Percentiles rank a stretch among this genome's conserved stretches.
phyloP scores from a whole-genome alignment of 2,888 invertebrate species.

The Macaria liturata region DNA sequence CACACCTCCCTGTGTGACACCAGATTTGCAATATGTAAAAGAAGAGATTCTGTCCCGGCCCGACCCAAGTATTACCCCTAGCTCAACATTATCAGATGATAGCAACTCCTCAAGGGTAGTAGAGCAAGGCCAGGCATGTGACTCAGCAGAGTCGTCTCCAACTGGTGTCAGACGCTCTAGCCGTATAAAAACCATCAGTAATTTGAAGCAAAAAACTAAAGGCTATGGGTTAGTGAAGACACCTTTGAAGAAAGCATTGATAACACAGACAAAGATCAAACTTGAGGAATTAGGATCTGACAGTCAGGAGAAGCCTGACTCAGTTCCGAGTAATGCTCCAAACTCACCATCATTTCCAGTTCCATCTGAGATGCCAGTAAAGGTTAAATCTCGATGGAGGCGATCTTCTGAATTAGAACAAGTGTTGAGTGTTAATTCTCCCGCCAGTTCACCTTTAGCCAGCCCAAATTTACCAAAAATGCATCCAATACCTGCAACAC shows the following conservation, averaged over 20 bases:
- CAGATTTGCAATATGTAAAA: conserved; percentile 56
- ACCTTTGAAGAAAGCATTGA: conserved; percentile 73
- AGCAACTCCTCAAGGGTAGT: conserved; percentile 70
- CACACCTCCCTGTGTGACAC: conserved; percentile 54
- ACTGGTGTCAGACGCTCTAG: conserved; percentile 87
- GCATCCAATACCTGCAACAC: conserved; percentile 50
- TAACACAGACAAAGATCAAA: conserved; percentile 78
- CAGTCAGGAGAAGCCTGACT: conserved; percentile 70
- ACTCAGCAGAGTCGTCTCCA: conserved; percentile 77
- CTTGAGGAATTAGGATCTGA: conserved; percentile 84
- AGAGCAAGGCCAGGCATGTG: conserved; percentile 65
- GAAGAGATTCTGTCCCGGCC: conserved; percentile 60
- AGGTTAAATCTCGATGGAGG: conserved; percentile 91
- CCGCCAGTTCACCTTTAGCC: conserved; percentile 65
- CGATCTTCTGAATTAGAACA: conserved; percentile 88
- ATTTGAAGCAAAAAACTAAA: conserved; percentile 85
- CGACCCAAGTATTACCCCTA: conserved; percentile 74
- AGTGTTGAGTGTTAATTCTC: conserved; percentile 78
- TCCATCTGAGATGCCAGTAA: conserved; percentile 86
- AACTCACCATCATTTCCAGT: conserved; percentile 73
- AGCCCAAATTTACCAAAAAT: conserved; percentile 65
- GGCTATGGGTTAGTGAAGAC: conserved; percentile 86
- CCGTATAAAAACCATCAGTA: conserved; percentile 89
- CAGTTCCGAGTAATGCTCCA: conserved; percentile 46
- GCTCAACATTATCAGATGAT: conserved; percentile 73